phyloP scores from a whole-genome alignment of 2,113 vertebrate genomes.

The Hemiprocne comata region DNA sequence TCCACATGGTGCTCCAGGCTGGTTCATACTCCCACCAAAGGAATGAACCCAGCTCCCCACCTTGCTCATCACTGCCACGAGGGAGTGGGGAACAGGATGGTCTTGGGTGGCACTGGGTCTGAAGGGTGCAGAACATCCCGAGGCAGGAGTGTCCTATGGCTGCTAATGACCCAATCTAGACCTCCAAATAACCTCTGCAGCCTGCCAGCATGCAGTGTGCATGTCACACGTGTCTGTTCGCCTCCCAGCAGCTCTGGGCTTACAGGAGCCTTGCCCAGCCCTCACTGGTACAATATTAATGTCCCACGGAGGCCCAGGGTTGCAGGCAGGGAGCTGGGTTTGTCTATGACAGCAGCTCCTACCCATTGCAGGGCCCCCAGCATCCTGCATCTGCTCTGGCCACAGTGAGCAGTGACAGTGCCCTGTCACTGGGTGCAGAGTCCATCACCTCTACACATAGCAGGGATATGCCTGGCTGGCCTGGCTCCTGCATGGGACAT shows the following conservation, averaged over 20 bases:
- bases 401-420: not conserved
- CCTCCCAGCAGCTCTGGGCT: not conserved
- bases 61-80: not conserved
- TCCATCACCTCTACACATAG: not conserved
- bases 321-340: not conserved
- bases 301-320: not conserved
- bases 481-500: not conserved
- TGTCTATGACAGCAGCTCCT: not conserved
- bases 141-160: not conserved
- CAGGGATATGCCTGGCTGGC: not conserved
- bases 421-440: not conserved
- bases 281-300: not conserved
- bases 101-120: accelerated
- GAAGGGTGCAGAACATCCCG: not conserved
- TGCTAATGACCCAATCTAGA: not conserved
- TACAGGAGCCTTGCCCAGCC: not conserved
- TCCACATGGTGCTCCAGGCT: not conserved
- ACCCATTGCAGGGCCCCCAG: not conserved
- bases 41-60: not conserved
- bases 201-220: not conserved
- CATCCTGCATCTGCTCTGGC: not conserved
- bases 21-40: not conserved
- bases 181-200: not conserved
- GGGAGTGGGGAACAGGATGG: not conserved
- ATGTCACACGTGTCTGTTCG: accelerated